Evolutionary conservation across 2,888 invertebrate species (phyloP), one percentile per base, ranked within the genome.

Genomic region (Plebejus anna): DNA sequence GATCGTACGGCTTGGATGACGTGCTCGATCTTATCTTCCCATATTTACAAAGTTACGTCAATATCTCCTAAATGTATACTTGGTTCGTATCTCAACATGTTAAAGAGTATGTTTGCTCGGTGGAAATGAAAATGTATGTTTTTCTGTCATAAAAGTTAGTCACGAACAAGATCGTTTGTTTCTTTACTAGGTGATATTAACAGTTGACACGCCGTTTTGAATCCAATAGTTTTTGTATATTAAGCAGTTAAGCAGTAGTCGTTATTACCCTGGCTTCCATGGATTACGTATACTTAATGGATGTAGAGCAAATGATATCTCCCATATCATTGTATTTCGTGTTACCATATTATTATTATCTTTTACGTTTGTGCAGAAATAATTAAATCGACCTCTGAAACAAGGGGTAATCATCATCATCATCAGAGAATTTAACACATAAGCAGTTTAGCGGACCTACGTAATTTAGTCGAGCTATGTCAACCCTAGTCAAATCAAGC

Each of bases 181-280:
- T 85, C 83, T 88, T 87, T 89, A 89, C 88, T 88, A 88, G 88
- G 84, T 85, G 86, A 88, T 90, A 88, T 89, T 88, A 89, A 86
- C 85, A 85, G 86, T 88, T 88, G 86, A 89, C 90, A 89, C 88
- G 86, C 83, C 84, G 82, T 88, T 89, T 88, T 84, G 81, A 83
- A 85, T 86, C 84, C 84, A 80, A 88, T 87, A 82, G 80, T 79
- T 80, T 75, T 80, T 81, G 72, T 72, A 59, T 80, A 79, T 78
- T 76, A 78, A 61, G 77, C 76, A 71, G 66, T 75, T 76, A 61
- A 76, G 76, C 51, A 51, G 73, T 73, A 51, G 73, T 55, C 73
- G 28, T 51, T 73, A 55, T 55, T 51, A 32, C 32, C 32, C 7
- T 51, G 28, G 7, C 73, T 73, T 28, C 73, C 38, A 36, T 66